Evolutionary conservation across 2,797 vertebrate genomes (phyloP), one percentile per base, ranked within the genome.

Genomic region (Streptopelia turtur): DNA sequence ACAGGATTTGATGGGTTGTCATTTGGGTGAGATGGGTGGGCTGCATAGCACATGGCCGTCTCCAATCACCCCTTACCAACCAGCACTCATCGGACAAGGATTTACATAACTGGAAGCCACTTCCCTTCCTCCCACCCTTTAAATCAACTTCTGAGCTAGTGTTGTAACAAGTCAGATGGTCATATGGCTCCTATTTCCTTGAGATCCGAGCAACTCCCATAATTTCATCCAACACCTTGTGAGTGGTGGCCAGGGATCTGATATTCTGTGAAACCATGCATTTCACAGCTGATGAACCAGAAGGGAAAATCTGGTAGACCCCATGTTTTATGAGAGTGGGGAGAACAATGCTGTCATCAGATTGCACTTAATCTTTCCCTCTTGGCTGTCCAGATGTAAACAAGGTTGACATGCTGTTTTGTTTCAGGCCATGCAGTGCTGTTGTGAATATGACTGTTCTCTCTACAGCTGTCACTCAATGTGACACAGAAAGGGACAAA

Each of bases 321-420:
- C 55, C 0, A 2, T 30, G n/a, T 80, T 87, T 90, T 84, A 76
- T 47, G 89, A 52, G 69, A 77, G 33, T 12, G 65, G 23, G 74
- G 78, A 76, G 64, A 89, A 76, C 87, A 84, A 72, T 72, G 53
- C 43, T 87, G 82, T 89, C 82, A 87, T 83, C 89, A 35, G 60
- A 35, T 59, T n/a, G 33, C 47, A 49, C 72, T 91, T 75, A 41
- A 52, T 78, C 33, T 71, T 78, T 83, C 78, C 64, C 74, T 64
- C 78, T 83, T 60, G 85, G 65, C 43, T 53, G 31, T 5, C 64
- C 82, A 95, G 74, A 79, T 77, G 64, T 33, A 28, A 53, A 16
- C 1, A 4, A 71, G 28, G 49, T 37, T 63, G 64, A 72, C 9
- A 7, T 11, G 49, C 33, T 83, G 82, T 49, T 68, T 80, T 71